Conservation (phyloP, 2,797 vertebrate genomes). For the Enteromius viviparus region DNA sequence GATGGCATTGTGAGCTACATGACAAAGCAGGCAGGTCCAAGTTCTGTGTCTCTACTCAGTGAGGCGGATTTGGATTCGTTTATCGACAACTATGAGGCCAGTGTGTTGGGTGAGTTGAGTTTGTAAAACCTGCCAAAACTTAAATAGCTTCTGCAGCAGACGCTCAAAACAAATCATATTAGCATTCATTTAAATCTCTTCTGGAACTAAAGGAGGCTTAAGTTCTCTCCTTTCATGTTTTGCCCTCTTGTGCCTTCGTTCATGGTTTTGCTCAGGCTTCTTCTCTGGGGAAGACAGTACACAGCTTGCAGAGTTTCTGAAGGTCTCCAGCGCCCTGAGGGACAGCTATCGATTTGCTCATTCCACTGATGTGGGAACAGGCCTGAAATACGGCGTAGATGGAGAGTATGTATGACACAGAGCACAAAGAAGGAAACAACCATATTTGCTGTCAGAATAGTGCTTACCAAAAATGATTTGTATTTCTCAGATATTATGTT, state of each 20-base stretch:
- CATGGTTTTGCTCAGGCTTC: slow-evolving; percentile 57
- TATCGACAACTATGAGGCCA: slow-evolving; percentile 61
- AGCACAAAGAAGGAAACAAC: not conserved
- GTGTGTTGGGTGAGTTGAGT: slow-evolving; percentile 65
- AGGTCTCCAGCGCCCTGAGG: slow-evolving; percentile 59
- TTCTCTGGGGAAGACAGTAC: slow-evolving; percentile 57
- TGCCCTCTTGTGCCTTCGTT: not conserved
- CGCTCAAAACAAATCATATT: not conserved
- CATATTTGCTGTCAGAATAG: not conserved
- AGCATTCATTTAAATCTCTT: not conserved
- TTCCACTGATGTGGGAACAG: slow-evolving; percentile 52
- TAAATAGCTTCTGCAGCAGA: not conserved
- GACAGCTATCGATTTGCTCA: slow-evolving; percentile 67
- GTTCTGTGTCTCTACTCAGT: slow-evolving; percentile 58
- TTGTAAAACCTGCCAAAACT: slow-evolving; percentile 3
- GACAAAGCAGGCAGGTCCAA: slow-evolving; percentile 66
- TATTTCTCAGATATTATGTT: not conserved
- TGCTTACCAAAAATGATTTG: not conserved
- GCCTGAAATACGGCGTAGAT: slow-evolving; percentile 54
- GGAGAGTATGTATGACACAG: slow-evolving; percentile 61
- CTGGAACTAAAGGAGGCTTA: not conserved
- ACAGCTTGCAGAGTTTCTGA: slow-evolving; percentile 62
- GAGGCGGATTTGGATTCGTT: slow-evolving; percentile 62
- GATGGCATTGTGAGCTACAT: slow-evolving; percentile 69
- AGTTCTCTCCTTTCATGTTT: not conserved